Conservation (phyloP, 2,113 vertebrate genomes). For the Dicentrarchus labrax region DNA sequence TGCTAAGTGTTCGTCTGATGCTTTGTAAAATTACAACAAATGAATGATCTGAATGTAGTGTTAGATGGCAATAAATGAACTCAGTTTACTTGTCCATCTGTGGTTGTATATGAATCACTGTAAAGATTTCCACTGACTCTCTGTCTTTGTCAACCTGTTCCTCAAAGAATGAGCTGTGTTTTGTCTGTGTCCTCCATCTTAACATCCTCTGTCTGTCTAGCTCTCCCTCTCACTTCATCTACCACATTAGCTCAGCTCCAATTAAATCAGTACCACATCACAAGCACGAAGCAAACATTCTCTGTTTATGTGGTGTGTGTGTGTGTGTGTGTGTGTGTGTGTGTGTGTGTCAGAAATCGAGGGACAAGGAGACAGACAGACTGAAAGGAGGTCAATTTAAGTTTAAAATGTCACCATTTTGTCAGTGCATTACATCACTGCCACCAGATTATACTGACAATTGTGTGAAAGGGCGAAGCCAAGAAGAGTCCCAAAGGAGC, state of each 20-base stretch:
- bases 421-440: not conserved
- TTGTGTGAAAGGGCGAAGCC: not conserved
- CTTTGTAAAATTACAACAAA: constrained; percentile 42
- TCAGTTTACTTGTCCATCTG: constrained; percentile 18
- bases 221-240: not conserved
- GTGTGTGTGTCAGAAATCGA: not conserved
- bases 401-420: constrained; percentile 34
- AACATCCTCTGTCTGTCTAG: not conserved
- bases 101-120: constrained; percentile 9
- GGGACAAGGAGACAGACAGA: not conserved
- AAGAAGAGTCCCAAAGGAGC: constrained; percentile 4
- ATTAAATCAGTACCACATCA: constrained; percentile 20
- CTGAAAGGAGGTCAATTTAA: not conserved
- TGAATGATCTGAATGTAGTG: constrained; percentile 46
- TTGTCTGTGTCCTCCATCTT: not conserved
- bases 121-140: constrained; percentile 9
- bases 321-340: not conserved
- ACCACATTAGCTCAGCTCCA: constrained; percentile 17
- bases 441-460: constrained; percentile 1
- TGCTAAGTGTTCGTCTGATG: not conserved
- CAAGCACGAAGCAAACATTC: constrained; percentile 6
- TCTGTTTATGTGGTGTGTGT: not conserved
- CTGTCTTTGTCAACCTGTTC: constrained; percentile 22
- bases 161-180: constrained; percentile 7
- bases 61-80: constrained; percentile 36